These are phyloP conservation scores for Bibio marci DNA, from an alignment of 2,888 invertebrate genomes.

Conservation along the genomic window DNA sequence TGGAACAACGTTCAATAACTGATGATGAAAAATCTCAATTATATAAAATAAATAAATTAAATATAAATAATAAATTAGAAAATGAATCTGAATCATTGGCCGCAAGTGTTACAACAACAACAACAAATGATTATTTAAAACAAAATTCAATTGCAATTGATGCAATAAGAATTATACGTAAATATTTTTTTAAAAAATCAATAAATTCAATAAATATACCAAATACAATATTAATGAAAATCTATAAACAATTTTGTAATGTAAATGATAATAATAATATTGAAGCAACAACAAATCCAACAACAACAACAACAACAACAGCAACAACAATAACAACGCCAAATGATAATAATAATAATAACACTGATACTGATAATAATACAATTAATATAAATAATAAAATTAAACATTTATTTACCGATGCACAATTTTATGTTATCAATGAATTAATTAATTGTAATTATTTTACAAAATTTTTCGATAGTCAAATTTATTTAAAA, in stretches of 20 bases:
- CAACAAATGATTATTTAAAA: background rate
- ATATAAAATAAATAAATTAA: conserved; percentile 21
- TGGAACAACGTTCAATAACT: conserved; percentile 16
- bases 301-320: too few relatives aligned
- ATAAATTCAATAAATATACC: too few relatives aligned
- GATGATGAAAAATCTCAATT: conserved; percentile 29
- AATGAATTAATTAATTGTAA: conserved; percentile 50
- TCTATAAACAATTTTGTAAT: too few relatives aligned
- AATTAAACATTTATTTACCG: conserved; percentile 43
- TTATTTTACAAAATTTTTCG: conserved; percentile 66
- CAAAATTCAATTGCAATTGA: conserved; percentile 17
- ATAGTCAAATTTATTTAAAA: conserved; percentile 77
- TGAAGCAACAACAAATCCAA: too few relatives aligned
- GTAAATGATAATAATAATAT: background rate
- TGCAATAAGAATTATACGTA: conserved; percentile 20
- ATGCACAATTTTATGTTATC: conserved; percentile 51
- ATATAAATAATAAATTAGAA: conserved; percentile 14
- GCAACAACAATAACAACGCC: too few relatives aligned
- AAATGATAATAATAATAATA: background rate
- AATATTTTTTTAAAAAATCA: too few relatives aligned
- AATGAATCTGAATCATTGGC: conserved; percentile 4
- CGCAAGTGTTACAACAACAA: too few relatives aligned
- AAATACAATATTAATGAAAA: conserved; percentile 5
- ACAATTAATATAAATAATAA: background rate
- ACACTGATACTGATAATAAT: background rate